These are phyloP conservation scores for Neopipo cinnamomea DNA, from an alignment of 2,113 vertebrate species.

Conservation along the genomic window DNA sequence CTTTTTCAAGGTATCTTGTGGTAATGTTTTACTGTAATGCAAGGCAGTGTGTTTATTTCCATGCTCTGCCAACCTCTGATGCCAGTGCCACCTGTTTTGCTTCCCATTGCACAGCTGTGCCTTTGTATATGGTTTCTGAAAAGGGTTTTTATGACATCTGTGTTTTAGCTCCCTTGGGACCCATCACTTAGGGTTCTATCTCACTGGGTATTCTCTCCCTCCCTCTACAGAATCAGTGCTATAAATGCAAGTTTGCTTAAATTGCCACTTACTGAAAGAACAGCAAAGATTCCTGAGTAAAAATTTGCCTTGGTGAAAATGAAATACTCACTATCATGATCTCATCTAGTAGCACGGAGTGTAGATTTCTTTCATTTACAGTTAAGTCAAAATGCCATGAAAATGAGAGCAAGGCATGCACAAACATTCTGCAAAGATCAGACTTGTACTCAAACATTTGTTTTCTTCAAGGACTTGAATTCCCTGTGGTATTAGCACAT, in stretches of 20 bases:
- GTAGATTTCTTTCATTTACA: not conserved
- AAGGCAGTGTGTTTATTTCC: not conserved
- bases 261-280: not conserved
- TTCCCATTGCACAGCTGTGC: constrained; percentile 5
- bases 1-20: not conserved
- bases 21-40: not conserved
- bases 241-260: constrained; percentile 21
- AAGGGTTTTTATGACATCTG: constrained; percentile 63
- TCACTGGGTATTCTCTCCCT: not conserved
- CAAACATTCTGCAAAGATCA: not conserved
- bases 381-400: not conserved
- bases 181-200: constrained; percentile 14
- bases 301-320: not conserved
- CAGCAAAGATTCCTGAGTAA: not conserved
- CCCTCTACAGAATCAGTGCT: not conserved
- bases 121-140: constrained; percentile 41
- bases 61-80: constrained; percentile 18
- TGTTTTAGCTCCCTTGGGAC: constrained; percentile 47
- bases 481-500: not conserved
- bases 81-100: not conserved
- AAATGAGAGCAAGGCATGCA: not conserved
- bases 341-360: not conserved
- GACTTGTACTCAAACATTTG: not conserved
- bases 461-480: not conserved
- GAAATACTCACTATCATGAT: not conserved